These are phyloP conservation scores for Agrochola litura DNA, from an alignment of 2,888 invertebrate species.

Conservation along the genomic window DNA sequence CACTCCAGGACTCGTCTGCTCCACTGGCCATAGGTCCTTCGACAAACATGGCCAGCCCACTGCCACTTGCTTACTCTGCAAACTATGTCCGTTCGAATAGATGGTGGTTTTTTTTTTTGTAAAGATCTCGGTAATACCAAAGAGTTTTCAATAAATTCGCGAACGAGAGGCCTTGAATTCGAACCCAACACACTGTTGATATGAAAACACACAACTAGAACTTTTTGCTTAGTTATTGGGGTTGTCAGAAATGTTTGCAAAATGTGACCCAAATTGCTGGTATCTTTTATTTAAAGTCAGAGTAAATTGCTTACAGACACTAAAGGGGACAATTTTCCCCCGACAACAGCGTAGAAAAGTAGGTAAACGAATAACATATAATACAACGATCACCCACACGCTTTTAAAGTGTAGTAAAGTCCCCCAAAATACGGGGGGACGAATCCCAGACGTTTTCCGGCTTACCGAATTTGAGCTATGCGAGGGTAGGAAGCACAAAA, in stretches of 20 bases:
- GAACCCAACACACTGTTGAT: background rate
- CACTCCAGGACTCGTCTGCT: too few relatives aligned
- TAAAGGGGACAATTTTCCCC: constrained; percentile 12
- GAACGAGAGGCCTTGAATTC: background rate
- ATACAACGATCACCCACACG: constrained; percentile 31
- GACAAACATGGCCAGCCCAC: too few relatives aligned
- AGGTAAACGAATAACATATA: constrained; percentile 44
- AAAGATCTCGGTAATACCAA: background rate
- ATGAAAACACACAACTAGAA: background rate
- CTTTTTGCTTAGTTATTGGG: background rate
- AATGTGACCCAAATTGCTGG: background rate
- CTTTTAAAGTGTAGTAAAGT: constrained; percentile 37
- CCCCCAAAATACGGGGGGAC: constrained; percentile 31
- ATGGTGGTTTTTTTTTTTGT: background rate
- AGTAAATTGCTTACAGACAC: constrained; percentile 22
- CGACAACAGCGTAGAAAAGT: constrained; percentile 23
- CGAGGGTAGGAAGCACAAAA: constrained; percentile 10
- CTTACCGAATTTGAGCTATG: constrained; percentile 53
- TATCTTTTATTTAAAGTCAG: background rate
- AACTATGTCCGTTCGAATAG: background rate
- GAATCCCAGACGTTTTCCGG: constrained; percentile 50
- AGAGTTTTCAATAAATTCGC: background rate
- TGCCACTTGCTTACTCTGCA: too few relatives aligned
- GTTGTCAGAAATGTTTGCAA: background rate
- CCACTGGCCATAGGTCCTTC: too few relatives aligned